Base-by-base conservation (phyloP, 2,888 invertebrate genomes). In the Tenthredo mesomela region DNA sequence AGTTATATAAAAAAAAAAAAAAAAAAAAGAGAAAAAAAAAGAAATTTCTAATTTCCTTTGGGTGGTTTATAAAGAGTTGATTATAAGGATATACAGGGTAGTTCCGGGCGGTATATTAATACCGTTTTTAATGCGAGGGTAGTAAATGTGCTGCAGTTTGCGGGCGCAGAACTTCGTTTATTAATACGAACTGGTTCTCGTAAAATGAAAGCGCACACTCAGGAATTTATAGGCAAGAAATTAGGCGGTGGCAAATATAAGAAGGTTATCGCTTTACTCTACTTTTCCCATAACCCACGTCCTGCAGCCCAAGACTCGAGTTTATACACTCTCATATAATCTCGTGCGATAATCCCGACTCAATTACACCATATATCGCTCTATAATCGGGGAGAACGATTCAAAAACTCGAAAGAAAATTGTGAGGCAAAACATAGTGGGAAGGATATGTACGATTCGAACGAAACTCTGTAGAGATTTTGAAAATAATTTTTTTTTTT, bases 111-210 rank as follows among this genome's bases (percentile, higher is more conserved):
- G 88, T 89, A 89, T 90, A 90, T 90, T 89, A 90, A 89, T 90
- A 88, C 90, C 89, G 87, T 89, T 89, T 90, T 90, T 90, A 89
- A 90, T 88, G 87, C 50, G 80, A 61, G 70, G 61, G 82, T 82
- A 82, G 85, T 87, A 87, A 88, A 87, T 85, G 54, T 54, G 73
- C 5, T 73, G 87, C 87, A 87, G 87, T 87, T 86, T 84, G 83
- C 47, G 82, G 67, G 82, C 85, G 82, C 85, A 86, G 88, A 91
- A 91, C 89, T 90, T 91, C 87, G 89, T 89, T 90, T 91, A 91
- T 91, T 91, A 91, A 91, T 91, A 90, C 89, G 88, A 90, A 91
- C 90, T 89, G 90, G 89, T 87, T 86, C 88, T 88, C 89, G 87
- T 90, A 89, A 91, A 91, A 80, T 40, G 9, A 80, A 40, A 25